Evolutionary conservation across 2,113 vertebrate species (phyloP).

Genomic region (Ancistrus triradiatus): DNA sequence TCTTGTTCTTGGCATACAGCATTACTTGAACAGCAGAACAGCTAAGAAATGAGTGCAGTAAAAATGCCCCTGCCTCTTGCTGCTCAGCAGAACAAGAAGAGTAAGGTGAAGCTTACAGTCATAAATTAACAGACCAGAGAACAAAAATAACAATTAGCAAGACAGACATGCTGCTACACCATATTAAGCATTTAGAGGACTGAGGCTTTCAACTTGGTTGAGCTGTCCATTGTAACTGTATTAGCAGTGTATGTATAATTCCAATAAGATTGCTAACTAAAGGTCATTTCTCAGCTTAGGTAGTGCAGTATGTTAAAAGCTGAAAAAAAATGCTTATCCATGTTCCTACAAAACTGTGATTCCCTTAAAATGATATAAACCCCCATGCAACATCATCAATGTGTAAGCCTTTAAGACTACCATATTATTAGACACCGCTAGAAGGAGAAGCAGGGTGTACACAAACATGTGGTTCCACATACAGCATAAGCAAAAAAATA

Average conservation of each 20-base stretch:
- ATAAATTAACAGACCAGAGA: conserved; percentile 7
- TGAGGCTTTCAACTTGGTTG: conserved; percentile 3
- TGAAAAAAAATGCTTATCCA: no score
- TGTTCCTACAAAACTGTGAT: no score
- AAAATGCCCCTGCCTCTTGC: background rate
- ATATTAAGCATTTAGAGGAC: background rate
- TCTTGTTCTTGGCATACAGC: conserved; percentile 45
- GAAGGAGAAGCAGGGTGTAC: no score
- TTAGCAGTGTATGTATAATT: background rate
- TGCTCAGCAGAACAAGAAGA: background rate
- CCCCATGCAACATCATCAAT: no score
- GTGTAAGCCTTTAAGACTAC: no score
- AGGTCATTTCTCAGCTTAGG: no score
- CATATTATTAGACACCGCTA: no score
- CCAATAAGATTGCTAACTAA: no score
- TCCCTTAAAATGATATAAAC: no score
- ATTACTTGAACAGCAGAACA: conserved; percentile 11
- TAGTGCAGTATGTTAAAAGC: no score
- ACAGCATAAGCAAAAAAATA: no score
- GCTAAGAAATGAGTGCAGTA: background rate
- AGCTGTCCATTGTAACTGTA: conserved; percentile 17
- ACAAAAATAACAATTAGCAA: conserved; percentile 28
- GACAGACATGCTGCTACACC: conserved; percentile 15
- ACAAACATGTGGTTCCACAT: no score
- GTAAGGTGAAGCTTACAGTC: background rate